These are phyloP conservation scores for Maccullochella peelii DNA, from an alignment of 2,113 vertebrate genomes.

Conservation along the genomic window DNA sequence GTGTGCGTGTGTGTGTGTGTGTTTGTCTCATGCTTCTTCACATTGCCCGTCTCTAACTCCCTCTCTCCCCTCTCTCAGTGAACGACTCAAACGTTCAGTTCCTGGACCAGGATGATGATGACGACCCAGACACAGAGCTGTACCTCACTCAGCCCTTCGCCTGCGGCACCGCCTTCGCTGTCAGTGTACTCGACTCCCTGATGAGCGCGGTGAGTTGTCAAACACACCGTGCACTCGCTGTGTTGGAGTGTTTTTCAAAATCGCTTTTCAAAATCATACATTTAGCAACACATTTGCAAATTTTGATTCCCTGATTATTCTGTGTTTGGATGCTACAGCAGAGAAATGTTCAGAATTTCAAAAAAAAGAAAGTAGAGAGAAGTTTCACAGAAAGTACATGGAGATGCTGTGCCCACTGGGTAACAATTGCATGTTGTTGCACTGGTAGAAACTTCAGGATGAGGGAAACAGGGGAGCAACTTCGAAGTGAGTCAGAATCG, in stretches of 20 bases:
- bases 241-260: background rate
- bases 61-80: constrained; percentile 85
- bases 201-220: constrained; percentile 96
- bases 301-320: background rate
- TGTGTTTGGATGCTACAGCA: background rate
- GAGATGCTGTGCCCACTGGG: background rate
- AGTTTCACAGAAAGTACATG: constrained; percentile 9
- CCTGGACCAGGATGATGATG: constrained; percentile 99
- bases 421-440: constrained; percentile 51
- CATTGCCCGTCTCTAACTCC: constrained; percentile 43
- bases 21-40: background rate
- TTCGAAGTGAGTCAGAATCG: background rate
- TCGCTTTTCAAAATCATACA: background rate
- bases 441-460: constrained; percentile 26
- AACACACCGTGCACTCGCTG: background rate
- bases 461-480: constrained; percentile 16
- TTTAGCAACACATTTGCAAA: background rate
- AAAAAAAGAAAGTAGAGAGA: background rate
- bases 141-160: constrained; percentile 99
- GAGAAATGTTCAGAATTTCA: background rate
- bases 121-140: constrained; percentile 98
- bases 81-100: constrained; percentile 99
- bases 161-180: constrained; percentile 96
- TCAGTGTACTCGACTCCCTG: constrained; percentile 98
- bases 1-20: constrained; percentile 27